Conservation (phyloP, 2,888 invertebrate species). For the Pachymerium ferrugineum region DNA sequence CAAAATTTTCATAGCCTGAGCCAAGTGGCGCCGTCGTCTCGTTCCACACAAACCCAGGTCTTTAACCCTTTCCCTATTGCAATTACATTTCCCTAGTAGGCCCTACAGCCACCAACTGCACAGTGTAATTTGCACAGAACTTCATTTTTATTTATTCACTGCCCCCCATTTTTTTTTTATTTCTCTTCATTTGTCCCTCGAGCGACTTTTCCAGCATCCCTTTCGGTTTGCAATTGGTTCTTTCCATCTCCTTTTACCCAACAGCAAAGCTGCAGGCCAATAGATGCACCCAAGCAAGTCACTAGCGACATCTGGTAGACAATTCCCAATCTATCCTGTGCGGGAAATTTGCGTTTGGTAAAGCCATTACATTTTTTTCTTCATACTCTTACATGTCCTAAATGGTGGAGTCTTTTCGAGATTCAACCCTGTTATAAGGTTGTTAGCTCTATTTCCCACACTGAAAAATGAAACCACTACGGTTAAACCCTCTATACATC, state of each 20-base stretch:
- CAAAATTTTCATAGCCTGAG: neutral
- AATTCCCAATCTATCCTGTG: neutral
- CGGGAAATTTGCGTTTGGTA: too few relatives aligned
- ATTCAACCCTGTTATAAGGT: too few relatives aligned
- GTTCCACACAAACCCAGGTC: neutral
- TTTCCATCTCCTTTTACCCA: neutral
- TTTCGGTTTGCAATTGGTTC: neutral
- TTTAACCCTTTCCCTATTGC: neutral
- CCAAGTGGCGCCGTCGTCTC: neutral
- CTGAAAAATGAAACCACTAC: too few relatives aligned
- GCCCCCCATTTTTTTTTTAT: neutral
- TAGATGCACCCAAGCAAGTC: neutral
- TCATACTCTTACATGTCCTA: too few relatives aligned
- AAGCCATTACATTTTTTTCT: too few relatives aligned
- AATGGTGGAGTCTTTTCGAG: too few relatives aligned
- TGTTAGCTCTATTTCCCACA: too few relatives aligned
- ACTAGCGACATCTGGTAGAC: neutral
- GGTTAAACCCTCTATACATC: too few relatives aligned
- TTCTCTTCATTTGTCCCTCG: neutral
- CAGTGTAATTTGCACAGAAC: neutral
- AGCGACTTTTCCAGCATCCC: neutral
- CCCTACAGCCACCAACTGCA: neutral
- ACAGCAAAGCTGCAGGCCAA: neutral
- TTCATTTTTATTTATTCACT: neutral
- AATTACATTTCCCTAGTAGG: neutral